Base-by-base conservation (phyloP, 30 jellyfish, hydroid and myxozoan species). In the Aurelia sp. region DNA sequence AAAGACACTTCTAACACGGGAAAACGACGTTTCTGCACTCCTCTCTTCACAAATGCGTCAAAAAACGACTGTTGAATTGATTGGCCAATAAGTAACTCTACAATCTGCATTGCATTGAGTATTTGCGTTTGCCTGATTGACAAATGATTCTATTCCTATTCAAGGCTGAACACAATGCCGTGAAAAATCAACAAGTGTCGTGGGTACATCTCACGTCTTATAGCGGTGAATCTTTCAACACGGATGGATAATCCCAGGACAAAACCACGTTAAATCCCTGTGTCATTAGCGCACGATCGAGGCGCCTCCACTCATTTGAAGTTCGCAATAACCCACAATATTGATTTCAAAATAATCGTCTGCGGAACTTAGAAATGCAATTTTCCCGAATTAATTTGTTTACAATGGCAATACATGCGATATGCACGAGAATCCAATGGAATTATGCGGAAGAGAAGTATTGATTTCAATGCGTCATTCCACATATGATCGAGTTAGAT, bases 221-320 rank as follows among this genome's bases (percentile, higher is more conserved):
- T 82, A 82, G 93, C 93, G 93, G 93, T 84, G 67, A 51, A 71
- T 61, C 93, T 84, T 71, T 71, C 93, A 84, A 72, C 87, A 72
- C 70, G 87, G n/a, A 63, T 30, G 82, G 93, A 72, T 84, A 84
- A 84, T 84, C 93, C 93, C 53, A 18, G 87, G 87, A 84, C 93
- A 84, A 84, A 84, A 84, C 93, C 93, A 48, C 93, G 84, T 84
- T 65, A 84, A 84, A 84, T 72, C 93, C 87, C 53, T 84, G 93
- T 84, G 93, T 84, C 93, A 84, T 84, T 84, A 84, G 93, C 83
- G 81, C 93, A 64, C 72, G 87, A 60, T 70, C 84, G 76, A 84
- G 93, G 93, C 93, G 93, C 93, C 93, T 84, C 73, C 57, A 63
- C 82, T 72, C 77, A 61, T 74, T 62, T 67, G 86, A 84, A 84